Base-by-base conservation (phyloP, 2,888 invertebrate species). In the Acanthacorydalis orientalis region DNA sequence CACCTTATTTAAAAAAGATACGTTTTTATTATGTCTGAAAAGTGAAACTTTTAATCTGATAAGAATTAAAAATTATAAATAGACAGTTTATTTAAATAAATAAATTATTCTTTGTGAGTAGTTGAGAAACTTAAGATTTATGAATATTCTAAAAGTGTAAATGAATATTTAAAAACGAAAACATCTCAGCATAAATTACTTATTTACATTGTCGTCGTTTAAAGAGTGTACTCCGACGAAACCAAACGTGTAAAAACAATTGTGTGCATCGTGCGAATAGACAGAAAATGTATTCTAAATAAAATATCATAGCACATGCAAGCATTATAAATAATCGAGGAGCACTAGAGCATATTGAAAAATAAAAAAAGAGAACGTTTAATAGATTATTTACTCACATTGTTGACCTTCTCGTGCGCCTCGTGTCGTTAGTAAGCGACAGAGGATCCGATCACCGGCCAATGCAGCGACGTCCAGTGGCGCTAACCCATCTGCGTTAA, bases 391-490 rank as follows among this genome's bases (percentile, higher is more conserved):
- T 54, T 58, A 73, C 84, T 82, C 65, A 88, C 89, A 85, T 61
- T 85, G 82, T 50, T 78, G 80, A 56, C 86, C 85, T 67, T 88
- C 87, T 58, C 80, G 80, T 53, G 86, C 89, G 51, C 89, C 88
- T 60, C 84, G 85, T 54, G 85, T 80, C 60, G 92, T 78, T 52
- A 97, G 75, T 80, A 93, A 84, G 68, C 84, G 88, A 48, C 87
- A 87, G 64, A 96, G 78, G 46, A 84, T 81, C 56, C 84, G 75
- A 64, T 93, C 89, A 65, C 85, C 86, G 60, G 88, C 86, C 61
- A 96, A 74, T 46, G 93, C 87, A 1, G 96, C 93, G 52, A 96
- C 85, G 65, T 96, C 96, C 64, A 96, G 67, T 0, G 91, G 83
- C 9, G 91, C 88, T 53, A 96, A 68, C 16, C 87, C 86, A 65